Evolutionary conservation across 2,113 vertebrate genomes (phyloP).

Genomic region (Tenebrosternarchus preto): DNA sequence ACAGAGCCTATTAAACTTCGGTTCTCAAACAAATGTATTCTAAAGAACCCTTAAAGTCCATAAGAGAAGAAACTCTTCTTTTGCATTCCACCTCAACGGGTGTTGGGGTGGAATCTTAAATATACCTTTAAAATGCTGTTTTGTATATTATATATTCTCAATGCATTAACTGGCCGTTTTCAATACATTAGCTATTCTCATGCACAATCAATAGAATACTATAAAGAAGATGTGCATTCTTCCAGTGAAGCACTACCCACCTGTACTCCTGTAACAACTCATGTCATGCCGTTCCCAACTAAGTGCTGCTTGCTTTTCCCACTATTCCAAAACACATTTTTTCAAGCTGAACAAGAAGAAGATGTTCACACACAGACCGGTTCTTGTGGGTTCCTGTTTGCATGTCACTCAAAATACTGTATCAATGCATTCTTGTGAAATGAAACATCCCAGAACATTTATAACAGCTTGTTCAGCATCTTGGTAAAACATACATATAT

Average conservation of each 20-base stretch:
- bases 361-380: no score
- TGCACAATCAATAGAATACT: not conserved
- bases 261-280: no score
- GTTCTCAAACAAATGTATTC: not conserved
- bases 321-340: constrained; percentile 23
- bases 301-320: constrained; percentile 33
- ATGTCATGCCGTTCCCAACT: constrained; percentile 11
- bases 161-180: no score
- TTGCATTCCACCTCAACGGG: not conserved
- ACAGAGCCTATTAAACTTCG: not conserved
- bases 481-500: not conserved
- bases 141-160: not conserved
- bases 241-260: no score
- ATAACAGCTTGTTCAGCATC: not conserved
- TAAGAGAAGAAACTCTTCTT: not conserved
- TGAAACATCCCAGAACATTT: not conserved
- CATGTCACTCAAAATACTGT: not conserved
- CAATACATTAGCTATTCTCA: no score
- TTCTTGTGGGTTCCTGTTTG: no score
- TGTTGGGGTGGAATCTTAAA: not conserved
- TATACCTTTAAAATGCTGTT: constrained; percentile 10
- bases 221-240: not conserved
- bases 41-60: not conserved
- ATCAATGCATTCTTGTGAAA: constrained; percentile 8
- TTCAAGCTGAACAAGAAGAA: no score